These are phyloP conservation scores for Achroia grisella DNA, from an alignment of 1,140 invertebrate species.

Conservation along the genomic window DNA sequence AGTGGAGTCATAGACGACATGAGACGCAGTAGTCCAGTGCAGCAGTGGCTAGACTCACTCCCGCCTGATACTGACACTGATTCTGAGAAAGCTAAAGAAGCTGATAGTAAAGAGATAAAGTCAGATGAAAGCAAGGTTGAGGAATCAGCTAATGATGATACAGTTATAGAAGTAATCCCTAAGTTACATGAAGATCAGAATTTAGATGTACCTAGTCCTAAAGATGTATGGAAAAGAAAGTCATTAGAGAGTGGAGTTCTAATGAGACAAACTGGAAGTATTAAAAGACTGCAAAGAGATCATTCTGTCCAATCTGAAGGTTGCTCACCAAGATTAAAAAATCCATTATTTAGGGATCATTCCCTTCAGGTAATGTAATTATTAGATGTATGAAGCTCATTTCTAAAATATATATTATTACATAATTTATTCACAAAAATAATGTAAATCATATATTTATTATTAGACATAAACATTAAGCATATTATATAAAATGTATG, in stretches of 20 bases:
- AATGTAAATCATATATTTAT: too few relatives aligned
- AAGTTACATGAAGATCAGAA: slow-evolving; percentile 39
- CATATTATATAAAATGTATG: too few relatives aligned
- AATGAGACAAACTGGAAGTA: slow-evolving; percentile 30
- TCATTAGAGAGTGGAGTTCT: slow-evolving; percentile 57
- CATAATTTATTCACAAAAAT: too few relatives aligned
- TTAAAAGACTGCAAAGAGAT: slow-evolving; percentile 58
- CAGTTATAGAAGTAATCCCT: slow-evolving; percentile 38
- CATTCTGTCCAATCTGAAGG: slow-evolving; percentile 69
- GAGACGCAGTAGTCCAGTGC: slow-evolving; percentile 68
- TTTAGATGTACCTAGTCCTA: slow-evolving; percentile 44
- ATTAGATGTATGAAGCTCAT: neutral
- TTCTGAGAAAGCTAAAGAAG: slow-evolving; percentile 22
- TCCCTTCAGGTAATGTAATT: slow-evolving; percentile 56
- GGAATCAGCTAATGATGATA: slow-evolving; percentile 44
- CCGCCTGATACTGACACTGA: slow-evolving; percentile 35
- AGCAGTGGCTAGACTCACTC: slow-evolving; percentile 69
- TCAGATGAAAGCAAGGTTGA: slow-evolving; percentile 11
- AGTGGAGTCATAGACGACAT: slow-evolving; percentile 68
- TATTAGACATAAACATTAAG: too few relatives aligned
- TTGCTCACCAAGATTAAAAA: slow-evolving; percentile 59
- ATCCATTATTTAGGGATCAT: slow-evolving; percentile 66
- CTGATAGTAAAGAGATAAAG: slow-evolving; percentile 2
- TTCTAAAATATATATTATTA: too few relatives aligned
- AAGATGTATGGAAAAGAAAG: slow-evolving; percentile 55